phyloP scores from a whole-genome alignment of 2,113 vertebrate genomes.

The Leiothrix lutea region DNA sequence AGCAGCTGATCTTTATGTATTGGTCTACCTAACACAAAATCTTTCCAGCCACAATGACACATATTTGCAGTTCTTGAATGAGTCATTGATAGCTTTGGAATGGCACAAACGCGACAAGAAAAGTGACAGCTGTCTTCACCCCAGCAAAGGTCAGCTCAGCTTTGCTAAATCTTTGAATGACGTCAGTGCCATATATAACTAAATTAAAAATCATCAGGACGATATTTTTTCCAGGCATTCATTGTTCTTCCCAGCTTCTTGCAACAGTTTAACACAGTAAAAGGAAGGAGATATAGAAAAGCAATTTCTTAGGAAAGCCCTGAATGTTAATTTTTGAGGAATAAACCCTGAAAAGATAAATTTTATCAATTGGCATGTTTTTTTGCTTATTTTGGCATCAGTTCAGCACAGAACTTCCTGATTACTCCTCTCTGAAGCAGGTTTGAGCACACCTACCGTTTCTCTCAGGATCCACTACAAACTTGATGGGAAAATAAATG shows the following conservation, averaged over 20 bases:
- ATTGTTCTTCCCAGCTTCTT: neutral
- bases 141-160: neutral
- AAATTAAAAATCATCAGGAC: neutral
- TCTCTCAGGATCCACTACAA: neutral
- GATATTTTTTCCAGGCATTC: neutral
- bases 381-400: neutral
- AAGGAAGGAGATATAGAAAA: neutral
- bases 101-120: neutral
- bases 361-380: neutral
- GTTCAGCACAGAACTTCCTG: neutral
- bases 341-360: fast-evolving
- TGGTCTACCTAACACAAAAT: neutral
- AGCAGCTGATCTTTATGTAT: neutral
- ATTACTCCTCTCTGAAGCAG: neutral
- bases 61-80: neutral
- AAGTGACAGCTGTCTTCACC: neutral
- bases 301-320: neutral
- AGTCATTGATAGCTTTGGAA: neutral
- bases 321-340: neutral
- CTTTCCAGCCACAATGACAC: neutral
- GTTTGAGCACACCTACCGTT: neutral
- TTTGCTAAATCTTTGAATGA: neutral
- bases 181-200: neutral
- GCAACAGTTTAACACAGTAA: neutral
- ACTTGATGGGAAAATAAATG: neutral